Evolutionary conservation across 1,140 invertebrate species (phyloP), one percentile per base, ranked within the genome.

Genomic region (Bicyclus anynana): DNA sequence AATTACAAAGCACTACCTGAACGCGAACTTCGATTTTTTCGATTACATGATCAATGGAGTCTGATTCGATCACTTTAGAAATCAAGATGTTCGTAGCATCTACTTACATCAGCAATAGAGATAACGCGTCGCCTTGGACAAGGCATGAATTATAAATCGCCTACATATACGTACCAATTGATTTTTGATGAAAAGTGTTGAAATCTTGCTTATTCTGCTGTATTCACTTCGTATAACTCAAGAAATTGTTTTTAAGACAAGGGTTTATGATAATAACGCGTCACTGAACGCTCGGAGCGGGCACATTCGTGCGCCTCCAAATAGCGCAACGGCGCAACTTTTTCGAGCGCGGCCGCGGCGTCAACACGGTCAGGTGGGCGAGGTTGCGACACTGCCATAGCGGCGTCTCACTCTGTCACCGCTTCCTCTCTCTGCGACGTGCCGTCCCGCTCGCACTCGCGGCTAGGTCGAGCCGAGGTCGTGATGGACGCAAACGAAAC

Each of bases 281-380:
- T 84, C 80, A 77, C 74, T 63, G 64, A 59, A 78, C 66, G 76
- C 75, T 77, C 74, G 59, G 72, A 59, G 75, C 75, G 73, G 73
- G 69, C 70, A 84, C 77, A 85, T 82, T 80, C 84, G 84, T 87
- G 82, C 84, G 82, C 76, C 76, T 81, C 76, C 80, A 84, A 85
- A 84, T 84, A 87, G 84, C 84, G 84, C 84, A 83, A 80, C 81
- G 82, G 84, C 82, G 82, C 82, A 87, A 85, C 82, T 87, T 87
- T 85, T 86, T 83, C 81, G 77, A 83, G 83, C 76, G 78, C 84
- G 84, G 80, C 83, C 76, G 78, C 84, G 84, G 80, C 83, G 69
- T 86, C 83, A 87, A 85, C 84, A 85, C 82, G 75, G 82, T 87
- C 84, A 87, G 84, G 84, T 87, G 84, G 82, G 80, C 82, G 84